These are phyloP conservation scores for Crypturellus undulatus DNA, from an alignment of 2,113 vertebrate species.

Conservation along the genomic window DNA sequence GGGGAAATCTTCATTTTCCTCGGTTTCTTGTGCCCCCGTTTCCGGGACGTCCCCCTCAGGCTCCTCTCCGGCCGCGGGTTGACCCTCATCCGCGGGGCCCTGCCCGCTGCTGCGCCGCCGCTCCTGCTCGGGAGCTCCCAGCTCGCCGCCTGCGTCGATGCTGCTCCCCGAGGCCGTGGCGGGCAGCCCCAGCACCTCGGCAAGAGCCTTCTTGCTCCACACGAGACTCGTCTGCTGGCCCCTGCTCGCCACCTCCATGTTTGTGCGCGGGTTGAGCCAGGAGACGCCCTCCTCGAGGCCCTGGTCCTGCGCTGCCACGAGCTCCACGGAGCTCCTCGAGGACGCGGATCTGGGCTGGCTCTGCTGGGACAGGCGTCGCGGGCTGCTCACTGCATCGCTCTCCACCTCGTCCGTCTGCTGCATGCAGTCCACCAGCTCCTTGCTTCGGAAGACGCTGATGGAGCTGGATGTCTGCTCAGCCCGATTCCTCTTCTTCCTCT, in stretches of 20 bases:
- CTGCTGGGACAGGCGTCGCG: neutral
- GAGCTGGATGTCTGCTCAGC: neutral
- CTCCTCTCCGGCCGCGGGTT: neutral
- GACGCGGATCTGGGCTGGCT: too few species aligned
- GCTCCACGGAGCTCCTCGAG: neutral
- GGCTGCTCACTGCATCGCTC: neutral
- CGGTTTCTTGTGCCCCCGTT: neutral
- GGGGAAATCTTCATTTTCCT: neutral
- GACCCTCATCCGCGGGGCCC: neutral
- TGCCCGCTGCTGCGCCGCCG: neutral
- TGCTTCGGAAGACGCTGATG: neutral
- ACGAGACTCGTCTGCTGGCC: neutral
- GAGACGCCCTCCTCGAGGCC: neutral
- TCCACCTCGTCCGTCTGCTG: neutral
- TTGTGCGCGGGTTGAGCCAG: neutral
- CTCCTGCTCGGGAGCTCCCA: rapidly evolving
- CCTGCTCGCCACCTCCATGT: neutral
- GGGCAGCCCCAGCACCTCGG: neutral
- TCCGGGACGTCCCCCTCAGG: neutral
- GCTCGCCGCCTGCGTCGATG: too few species aligned
- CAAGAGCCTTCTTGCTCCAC: neutral
- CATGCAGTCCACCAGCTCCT: neutral
- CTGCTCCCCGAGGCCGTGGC: neutral
- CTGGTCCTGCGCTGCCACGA: too few species aligned
- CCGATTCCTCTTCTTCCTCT: neutral